Percentiles rank a stretch among this genome's conserved stretches.
Evolutionary conservation across 2,113 vertebrate species (phyloP).

Genomic region (Eonycteris spelaea): DNA sequence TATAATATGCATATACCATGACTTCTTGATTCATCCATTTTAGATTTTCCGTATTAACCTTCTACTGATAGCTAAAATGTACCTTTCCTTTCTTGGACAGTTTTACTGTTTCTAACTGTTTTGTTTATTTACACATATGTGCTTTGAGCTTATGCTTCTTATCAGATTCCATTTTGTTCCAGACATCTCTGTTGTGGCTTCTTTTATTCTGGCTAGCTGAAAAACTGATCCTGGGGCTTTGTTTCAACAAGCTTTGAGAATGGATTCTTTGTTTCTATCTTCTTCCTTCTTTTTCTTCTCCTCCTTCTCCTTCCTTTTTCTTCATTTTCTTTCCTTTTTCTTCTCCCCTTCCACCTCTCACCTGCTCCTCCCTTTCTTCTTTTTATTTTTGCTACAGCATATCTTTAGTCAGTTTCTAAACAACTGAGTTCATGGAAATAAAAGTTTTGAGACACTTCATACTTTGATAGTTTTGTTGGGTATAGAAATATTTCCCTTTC

Average conservation of each 20-base stretch:
- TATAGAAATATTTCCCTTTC: neutral
- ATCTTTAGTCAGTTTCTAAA: neutral
- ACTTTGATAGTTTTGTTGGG: neutral
- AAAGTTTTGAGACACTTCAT: neutral
- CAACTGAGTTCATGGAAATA: neutral
- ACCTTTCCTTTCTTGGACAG: neutral
- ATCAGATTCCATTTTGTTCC: neutral
- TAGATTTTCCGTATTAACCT: neutral
- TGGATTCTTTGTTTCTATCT: neutral
- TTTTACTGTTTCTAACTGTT: neutral
- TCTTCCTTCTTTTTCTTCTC: neutral
- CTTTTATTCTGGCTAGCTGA: neutral
- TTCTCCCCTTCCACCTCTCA: too few species aligned
- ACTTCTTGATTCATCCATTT: neutral
- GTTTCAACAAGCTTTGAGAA: neutral
- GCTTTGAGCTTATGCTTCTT: neutral
- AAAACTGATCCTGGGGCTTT: neutral
- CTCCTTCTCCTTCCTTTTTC: neutral
- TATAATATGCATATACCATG: neutral
- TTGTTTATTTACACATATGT: neutral
- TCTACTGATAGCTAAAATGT: neutral
- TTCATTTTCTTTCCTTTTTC: neutral
- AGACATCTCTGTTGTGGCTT: neutral
- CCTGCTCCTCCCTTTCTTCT: too few species aligned
- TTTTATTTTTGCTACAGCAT: neutral